Conservation (phyloP, 2,888 invertebrate genomes). For the Torymus aiolomorphi region DNA sequence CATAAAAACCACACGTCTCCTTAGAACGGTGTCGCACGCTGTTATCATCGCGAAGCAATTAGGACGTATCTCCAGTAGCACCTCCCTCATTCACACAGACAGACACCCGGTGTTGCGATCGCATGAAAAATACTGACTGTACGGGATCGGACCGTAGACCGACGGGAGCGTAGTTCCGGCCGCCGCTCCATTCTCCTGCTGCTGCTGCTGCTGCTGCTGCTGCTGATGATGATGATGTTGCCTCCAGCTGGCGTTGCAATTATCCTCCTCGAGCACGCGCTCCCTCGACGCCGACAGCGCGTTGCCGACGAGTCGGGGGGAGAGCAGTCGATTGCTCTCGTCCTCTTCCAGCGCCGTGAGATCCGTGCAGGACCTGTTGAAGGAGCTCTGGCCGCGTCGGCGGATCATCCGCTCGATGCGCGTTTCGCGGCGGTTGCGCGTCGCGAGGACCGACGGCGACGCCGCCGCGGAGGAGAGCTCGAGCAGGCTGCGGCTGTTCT, state of each 20-base stretch:
- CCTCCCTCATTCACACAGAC: not conserved
- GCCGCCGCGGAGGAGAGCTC: slow-evolving; percentile 57
- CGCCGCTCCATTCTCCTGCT: slow-evolving; percentile 28
- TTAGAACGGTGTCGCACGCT: too few relatives aligned
- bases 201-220: too few relatives aligned
- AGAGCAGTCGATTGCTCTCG: slow-evolving; percentile 58
- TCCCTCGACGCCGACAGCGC: slow-evolving; percentile 44
- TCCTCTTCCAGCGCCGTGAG: slow-evolving; percentile 61
- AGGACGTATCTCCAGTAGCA: slow-evolving; percentile 24
- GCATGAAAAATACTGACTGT: slow-evolving; percentile 81
- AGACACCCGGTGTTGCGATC: slow-evolving; percentile 12
- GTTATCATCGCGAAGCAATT: slow-evolving; percentile 23
- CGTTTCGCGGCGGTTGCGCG: slow-evolving; percentile 44
- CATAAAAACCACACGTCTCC: too few relatives aligned
- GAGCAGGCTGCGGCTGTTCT: slow-evolving; percentile 60
- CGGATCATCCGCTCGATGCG: slow-evolving; percentile 50
- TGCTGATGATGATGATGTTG: too few relatives aligned
- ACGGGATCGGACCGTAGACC: slow-evolving; percentile 85
- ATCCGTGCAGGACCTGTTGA: slow-evolving; percentile 63
- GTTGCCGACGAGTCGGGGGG: slow-evolving; percentile 69
- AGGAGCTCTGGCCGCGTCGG: slow-evolving; percentile 32
- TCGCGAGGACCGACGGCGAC: slow-evolving; percentile 26
- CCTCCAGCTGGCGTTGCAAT: not conserved
- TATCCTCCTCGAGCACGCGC: slow-evolving; percentile 51
- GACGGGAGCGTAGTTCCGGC: slow-evolving; percentile 81